Percentiles rank a stretch among this genome's conserved stretches.
These are phyloP conservation scores for Phyllostomus hastatus DNA, from an alignment of 2,113 vertebrate species.

Conservation along the genomic window DNA sequence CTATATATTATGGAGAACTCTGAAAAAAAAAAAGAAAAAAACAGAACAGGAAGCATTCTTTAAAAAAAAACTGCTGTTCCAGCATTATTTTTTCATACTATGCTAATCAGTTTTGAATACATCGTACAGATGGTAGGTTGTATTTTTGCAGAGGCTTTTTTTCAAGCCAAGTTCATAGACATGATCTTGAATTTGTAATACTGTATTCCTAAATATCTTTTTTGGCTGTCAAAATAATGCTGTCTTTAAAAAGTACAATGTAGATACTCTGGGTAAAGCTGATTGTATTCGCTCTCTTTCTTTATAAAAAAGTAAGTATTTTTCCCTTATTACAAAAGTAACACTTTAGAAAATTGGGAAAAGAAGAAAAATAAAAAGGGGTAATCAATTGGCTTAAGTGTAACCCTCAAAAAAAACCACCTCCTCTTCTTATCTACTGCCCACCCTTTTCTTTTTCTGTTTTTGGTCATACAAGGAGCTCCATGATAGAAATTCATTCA, in stretches of 20 bases:
- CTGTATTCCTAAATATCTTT: slow-evolving; percentile 66
- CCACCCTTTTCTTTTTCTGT: background rate
- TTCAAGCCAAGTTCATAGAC: slow-evolving; percentile 75
- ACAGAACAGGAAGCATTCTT: slow-evolving; percentile 50
- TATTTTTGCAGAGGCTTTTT: slow-evolving; percentile 69
- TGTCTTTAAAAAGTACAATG: slow-evolving; percentile 70
- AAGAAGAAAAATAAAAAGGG: background rate
- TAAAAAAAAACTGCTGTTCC: slow-evolving; percentile 44
- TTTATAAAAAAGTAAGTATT: slow-evolving; percentile 3
- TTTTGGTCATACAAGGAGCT: background rate
- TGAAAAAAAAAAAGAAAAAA: background rate
- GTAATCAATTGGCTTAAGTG: background rate
- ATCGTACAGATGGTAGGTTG: slow-evolving; percentile 74
- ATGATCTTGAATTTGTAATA: slow-evolving; percentile 76
- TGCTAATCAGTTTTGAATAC: slow-evolving; percentile 75
- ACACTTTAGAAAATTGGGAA: slow-evolving; percentile 26
- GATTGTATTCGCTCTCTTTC: slow-evolving; percentile 53
- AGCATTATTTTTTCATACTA: slow-evolving; percentile 74
- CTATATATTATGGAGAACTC: slow-evolving; percentile 36
- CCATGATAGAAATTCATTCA: background rate
- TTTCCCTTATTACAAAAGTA: background rate
- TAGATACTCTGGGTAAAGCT: slow-evolving; percentile 34
- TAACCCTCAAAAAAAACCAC: background rate
- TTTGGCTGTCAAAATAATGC: slow-evolving; percentile 74
- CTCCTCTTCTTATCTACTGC: background rate